phyloP scores from a whole-genome alignment of 2,888 invertebrate genomes.

The Nematopogon swammerdamellus region DNA sequence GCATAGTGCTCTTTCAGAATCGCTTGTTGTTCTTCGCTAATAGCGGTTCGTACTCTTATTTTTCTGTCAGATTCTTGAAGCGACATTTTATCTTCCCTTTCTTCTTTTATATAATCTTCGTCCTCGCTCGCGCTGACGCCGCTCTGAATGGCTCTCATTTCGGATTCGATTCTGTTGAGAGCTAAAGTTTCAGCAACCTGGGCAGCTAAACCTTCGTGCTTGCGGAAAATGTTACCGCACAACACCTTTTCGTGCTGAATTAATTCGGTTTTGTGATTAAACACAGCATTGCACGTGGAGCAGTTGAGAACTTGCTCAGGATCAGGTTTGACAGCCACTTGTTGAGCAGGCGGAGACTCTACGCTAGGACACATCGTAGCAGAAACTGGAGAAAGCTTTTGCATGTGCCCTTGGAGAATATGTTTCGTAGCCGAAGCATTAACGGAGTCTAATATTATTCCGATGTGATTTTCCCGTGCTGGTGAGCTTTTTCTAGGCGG shows the following conservation, averaged over 20 bases:
- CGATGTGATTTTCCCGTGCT: background rate
- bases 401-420: constrained; percentile 65
- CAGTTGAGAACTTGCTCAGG: constrained; percentile 48
- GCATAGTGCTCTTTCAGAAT: constrained; percentile 88
- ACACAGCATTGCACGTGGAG: constrained; percentile 56
- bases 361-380: constrained; percentile 38
- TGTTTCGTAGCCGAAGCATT: constrained; percentile 73
- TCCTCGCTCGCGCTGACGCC: constrained; percentile 60
- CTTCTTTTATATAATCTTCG: constrained; percentile 53
- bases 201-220: constrained; percentile 73
- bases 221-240: constrained; percentile 54
- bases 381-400: constrained; percentile 60
- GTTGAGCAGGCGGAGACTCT: constrained; percentile 27
- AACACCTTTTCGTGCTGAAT: constrained; percentile 71
- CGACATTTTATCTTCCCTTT: constrained; percentile 49
- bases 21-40: constrained; percentile 91
- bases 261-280: constrained; percentile 56
- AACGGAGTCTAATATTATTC: constrained; percentile 65
- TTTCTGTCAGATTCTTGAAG: constrained; percentile 67
- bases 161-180: constrained; percentile 48
- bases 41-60: constrained; percentile 88
- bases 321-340: constrained; percentile 33
- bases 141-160: constrained; percentile 48
- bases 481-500: constrained; percentile 7
- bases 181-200: constrained; percentile 68